Evolutionary conservation across 2,113 vertebrate species (phyloP).

Genomic region (Mirza zaza): DNA sequence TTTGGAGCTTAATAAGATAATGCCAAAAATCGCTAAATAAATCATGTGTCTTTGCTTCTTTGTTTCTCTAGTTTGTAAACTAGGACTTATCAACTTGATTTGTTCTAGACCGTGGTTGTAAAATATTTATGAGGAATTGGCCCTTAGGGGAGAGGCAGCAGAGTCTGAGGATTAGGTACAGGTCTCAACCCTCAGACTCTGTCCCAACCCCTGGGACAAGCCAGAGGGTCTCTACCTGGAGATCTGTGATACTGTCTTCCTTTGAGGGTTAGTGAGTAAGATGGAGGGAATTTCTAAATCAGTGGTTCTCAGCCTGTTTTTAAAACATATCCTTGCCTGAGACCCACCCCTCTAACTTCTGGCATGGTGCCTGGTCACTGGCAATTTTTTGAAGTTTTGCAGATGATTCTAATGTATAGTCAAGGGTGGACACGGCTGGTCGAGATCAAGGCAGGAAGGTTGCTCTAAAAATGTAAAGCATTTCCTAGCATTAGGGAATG

Average conservation of each 20-base stretch:
- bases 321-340: background rate
- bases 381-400: background rate
- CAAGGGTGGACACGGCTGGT: background rate
- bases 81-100: background rate
- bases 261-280: background rate
- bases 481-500: background rate
- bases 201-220: background rate
- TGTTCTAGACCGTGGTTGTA: background rate
- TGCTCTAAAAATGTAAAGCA: background rate
- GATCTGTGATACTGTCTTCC: background rate
- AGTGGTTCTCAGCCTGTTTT: background rate
- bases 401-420: background rate
- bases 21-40: background rate
- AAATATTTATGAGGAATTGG: background rate
- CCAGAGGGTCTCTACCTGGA: background rate
- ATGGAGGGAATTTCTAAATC: background rate
- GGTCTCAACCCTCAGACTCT: background rate
- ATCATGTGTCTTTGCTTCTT: background rate
- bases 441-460: background rate
- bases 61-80: constrained; percentile 35
- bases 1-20: background rate
- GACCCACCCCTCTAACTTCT: background rate
- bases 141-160: background rate
- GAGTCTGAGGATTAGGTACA: background rate
- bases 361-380: background rate